phyloP scores from a whole-genome alignment of 2,888 invertebrate species.

The Podabrus alpinus region DNA sequence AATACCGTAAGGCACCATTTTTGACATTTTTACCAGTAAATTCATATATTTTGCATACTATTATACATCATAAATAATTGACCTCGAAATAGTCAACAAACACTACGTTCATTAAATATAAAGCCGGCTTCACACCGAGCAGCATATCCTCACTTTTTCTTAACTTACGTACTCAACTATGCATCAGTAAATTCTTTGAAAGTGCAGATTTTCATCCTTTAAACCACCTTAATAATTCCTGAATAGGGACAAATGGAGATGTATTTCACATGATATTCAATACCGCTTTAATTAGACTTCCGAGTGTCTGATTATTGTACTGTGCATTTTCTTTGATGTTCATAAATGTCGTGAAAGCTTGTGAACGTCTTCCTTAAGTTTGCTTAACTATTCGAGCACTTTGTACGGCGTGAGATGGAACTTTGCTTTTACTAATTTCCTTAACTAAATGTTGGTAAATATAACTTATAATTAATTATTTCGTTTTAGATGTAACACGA shows the following conservation, averaged over 20 bases:
- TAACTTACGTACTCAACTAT: too few relatives aligned
- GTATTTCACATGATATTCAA: background rate
- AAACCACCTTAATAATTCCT: too few relatives aligned
- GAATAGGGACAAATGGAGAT: background rate
- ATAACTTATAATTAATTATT: background rate
- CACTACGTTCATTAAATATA: background rate
- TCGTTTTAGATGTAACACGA: background rate
- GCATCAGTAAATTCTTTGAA: too few relatives aligned
- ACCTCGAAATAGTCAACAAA: background rate
- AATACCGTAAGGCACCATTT: background rate
- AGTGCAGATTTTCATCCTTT: too few relatives aligned
- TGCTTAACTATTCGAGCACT: background rate
- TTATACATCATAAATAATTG: background rate
- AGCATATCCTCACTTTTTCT: background rate
- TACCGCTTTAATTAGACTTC: background rate
- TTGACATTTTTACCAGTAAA: too few relatives aligned
- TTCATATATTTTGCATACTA: background rate
- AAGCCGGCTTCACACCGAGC: background rate
- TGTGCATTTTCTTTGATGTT: background rate
- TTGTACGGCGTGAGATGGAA: background rate
- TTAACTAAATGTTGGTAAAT: background rate
- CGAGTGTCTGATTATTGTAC: background rate
- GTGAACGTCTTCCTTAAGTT: background rate
- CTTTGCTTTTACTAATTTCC: background rate
- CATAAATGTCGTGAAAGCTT: background rate